These are phyloP conservation scores for Nomada fucata DNA, from an alignment of 2,888 invertebrate species.

Conservation along the genomic window DNA sequence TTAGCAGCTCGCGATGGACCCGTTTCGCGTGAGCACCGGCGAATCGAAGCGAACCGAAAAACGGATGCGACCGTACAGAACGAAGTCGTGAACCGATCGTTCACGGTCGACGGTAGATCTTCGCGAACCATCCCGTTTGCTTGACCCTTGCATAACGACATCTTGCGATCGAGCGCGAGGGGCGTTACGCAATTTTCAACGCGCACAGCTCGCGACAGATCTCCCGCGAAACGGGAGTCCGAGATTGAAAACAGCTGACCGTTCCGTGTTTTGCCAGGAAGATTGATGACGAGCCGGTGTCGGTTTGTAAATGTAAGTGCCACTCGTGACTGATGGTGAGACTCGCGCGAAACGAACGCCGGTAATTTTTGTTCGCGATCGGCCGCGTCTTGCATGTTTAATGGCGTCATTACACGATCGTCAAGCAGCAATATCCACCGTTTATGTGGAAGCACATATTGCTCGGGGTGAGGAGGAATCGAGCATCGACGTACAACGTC, in stretches of 20 bases:
- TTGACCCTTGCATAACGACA: constrained; percentile 9
- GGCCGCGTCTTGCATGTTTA: neutral
- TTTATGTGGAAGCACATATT: neutral
- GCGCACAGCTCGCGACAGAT: neutral
- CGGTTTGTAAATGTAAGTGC: constrained; percentile 13
- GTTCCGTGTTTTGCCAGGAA: neutral
- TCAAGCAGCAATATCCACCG: neutral
- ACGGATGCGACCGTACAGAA: neutral
- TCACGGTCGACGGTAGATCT: constrained; percentile 18
- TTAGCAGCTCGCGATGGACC: neutral
- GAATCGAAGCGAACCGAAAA: neutral
- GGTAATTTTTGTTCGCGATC: neutral
- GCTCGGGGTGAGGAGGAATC: too few relatives aligned
- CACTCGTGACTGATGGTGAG: constrained; percentile 9
- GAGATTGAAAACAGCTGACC: constrained; percentile 9
- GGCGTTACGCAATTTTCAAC: constrained; percentile 26
- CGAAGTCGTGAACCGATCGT: constrained; percentile 9
- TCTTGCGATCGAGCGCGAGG: neutral
- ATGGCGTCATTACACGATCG: neutral
- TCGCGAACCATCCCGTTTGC: neutral
- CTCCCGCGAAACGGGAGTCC: neutral
- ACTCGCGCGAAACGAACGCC: neutral
- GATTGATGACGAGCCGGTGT: constrained; percentile 10
- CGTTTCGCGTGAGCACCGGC: neutral
- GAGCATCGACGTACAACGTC: too few relatives aligned